Percentiles rank a stretch among this genome's conserved stretches.
These are phyloP conservation scores for Ischnus inquisitorius DNA, from an alignment of 2,888 invertebrate genomes.

Conservation along the genomic window DNA sequence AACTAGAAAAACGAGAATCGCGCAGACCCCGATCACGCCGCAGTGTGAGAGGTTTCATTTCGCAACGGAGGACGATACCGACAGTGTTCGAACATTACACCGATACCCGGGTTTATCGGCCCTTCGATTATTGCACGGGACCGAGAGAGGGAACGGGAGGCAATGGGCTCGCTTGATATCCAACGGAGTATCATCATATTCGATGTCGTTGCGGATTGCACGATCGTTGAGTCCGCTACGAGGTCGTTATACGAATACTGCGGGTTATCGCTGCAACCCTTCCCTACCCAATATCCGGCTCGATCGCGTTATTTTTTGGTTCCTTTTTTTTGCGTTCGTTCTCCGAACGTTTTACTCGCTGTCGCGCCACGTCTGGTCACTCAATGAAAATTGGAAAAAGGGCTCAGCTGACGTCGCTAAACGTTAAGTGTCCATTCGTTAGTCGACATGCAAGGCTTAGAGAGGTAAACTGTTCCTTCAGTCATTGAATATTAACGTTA, in stretches of 20 bases:
- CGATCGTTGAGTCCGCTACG: slow-evolving; percentile 46
- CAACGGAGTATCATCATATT: slow-evolving; percentile 39
- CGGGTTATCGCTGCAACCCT: slow-evolving; percentile 24
- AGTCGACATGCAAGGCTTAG: slow-evolving; percentile 11
- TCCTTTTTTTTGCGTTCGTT: background rate
- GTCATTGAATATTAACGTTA: background rate
- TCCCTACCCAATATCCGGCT: slow-evolving; percentile 27
- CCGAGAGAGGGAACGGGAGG: slow-evolving; percentile 2
- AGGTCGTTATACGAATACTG: slow-evolving; percentile 13
- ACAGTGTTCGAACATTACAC: slow-evolving; percentile 38
- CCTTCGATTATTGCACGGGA: slow-evolving; percentile 48
- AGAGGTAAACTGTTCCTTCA: background rate
- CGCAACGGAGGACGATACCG: slow-evolving; percentile 7
- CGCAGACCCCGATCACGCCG: background rate
- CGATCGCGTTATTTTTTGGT: background rate
- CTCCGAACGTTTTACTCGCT: background rate
- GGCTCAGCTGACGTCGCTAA: slow-evolving; percentile 19
- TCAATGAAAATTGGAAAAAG: background rate
- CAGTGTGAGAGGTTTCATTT: background rate
- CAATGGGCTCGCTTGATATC: slow-evolving; percentile 32
- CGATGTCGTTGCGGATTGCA: slow-evolving; percentile 33
- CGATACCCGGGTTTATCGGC: slow-evolving; percentile 55
- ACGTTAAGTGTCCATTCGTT: slow-evolving; percentile 2
- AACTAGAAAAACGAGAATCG: slow-evolving; percentile 16
- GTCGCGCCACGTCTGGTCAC: background rate